Conservation (phyloP, 2,113 vertebrate genomes). For the Prochilodus magdalenae region DNA sequence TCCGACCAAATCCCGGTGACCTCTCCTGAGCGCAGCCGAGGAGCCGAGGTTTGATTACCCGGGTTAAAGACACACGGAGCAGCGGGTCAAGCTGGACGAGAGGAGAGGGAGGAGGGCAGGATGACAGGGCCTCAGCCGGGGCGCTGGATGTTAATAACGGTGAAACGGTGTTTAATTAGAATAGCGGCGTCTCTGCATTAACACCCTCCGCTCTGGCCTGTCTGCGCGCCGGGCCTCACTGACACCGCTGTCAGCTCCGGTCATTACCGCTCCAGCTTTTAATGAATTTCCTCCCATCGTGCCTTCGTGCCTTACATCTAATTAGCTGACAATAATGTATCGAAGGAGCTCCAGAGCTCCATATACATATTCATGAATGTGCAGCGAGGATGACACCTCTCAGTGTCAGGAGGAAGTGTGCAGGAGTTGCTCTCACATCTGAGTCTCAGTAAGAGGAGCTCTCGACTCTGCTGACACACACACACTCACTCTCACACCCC, state of each 20-base stretch:
- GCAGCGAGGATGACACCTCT: slow-evolving; percentile 78
- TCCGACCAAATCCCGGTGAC: slow-evolving; percentile 34
- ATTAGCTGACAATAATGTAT: slow-evolving; percentile 99
- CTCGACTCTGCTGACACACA: slow-evolving; percentile 55
- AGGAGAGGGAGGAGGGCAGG: slow-evolving; percentile 54
- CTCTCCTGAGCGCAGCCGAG: not conserved
- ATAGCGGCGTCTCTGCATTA: slow-evolving; percentile 88
- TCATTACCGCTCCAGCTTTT: slow-evolving; percentile 95
- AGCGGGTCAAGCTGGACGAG: slow-evolving; percentile 55
- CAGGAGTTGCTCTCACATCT: slow-evolving; percentile 70
- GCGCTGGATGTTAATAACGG: slow-evolving; percentile 93
- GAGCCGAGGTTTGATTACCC: slow-evolving; percentile 42
- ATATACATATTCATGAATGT: slow-evolving; percentile 99
- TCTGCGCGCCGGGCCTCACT: slow-evolving; percentile 74
- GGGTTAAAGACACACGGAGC: slow-evolving; percentile 63
- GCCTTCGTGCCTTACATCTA: slow-evolving; percentile 94
- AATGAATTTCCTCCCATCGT: slow-evolving; percentile 96
- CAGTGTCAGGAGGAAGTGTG: slow-evolving; percentile 52
- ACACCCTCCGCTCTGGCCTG: slow-evolving; percentile 79
- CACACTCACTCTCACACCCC: slow-evolving; percentile 37
- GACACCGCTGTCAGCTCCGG: slow-evolving; percentile 97
- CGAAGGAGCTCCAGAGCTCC: slow-evolving; percentile 88
- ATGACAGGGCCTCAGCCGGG: slow-evolving; percentile 59
- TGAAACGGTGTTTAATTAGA: slow-evolving; percentile 99
- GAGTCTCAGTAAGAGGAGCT: slow-evolving; percentile 71